Base-by-base conservation (phyloP, 2,797 vertebrate genomes). In the Eupleurogrammus muticus region DNA sequence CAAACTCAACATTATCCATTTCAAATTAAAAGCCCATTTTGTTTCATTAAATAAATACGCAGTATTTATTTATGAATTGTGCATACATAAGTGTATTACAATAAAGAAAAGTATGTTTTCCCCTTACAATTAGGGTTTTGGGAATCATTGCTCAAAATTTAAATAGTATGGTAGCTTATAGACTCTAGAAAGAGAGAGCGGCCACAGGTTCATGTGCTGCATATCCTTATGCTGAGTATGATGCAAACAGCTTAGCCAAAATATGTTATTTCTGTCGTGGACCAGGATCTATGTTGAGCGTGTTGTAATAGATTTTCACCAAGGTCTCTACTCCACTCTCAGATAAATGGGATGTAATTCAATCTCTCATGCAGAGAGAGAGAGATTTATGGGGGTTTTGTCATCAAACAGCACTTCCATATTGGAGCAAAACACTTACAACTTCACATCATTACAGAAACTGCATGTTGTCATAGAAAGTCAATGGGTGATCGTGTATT, bases 401-500 rank as follows among this genome's bases (percentile, higher is more conserved):
- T 32, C 55, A 24, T 61, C 20, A 46, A 61, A 52, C 40, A 24
- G 51, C 38, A 32, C 14, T 70, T 49, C 14, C 13, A 48, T 8
- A 1, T 59, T 16, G 50, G 42, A 47, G 16, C 35, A 1, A 69
- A 55, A 53, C 42, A 10, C 63, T 24, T 51, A n/a, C 8, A 38
- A 16, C 16, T 34, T 50, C 5, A 21, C 9, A 35, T 24, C 32
- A 19, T 44, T 28, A n/a, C 28, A 47, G 64, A 66, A 24, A 32
- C 21, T 23, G 40, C 17, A 8, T 21, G 73, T 69, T 72, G 65
- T 68, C 68, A 77, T 66, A 66, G 75, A 79, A 80, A 83, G 63
- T 59, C 44, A 9, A 16, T 47, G 21, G 55, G 21, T 17, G 34
- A 64, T 19, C 40, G 8, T 7, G 40, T 34, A 47, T 52, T 46